Evolutionary conservation across 2,888 invertebrate genomes (phyloP).

Genomic region (Taphrorychus bicolor): DNA sequence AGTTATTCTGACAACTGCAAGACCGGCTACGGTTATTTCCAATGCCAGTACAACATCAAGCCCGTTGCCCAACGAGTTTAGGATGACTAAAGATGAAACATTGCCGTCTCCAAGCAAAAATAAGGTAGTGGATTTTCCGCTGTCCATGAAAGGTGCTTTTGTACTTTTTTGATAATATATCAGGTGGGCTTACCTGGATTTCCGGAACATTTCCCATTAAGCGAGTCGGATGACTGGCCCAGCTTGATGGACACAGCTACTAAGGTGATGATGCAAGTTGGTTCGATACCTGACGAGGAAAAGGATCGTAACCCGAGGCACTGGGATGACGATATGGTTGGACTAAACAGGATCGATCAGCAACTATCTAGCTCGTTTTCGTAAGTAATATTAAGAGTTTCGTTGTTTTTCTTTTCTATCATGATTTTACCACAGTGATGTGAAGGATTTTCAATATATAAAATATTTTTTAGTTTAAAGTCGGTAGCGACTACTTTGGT

Average conservation of each 20-base stretch:
- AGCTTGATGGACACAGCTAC: constrained; percentile 82
- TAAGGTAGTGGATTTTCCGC: too few species aligned
- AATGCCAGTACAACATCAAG: constrained; percentile 68
- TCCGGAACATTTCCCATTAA: constrained; percentile 66
- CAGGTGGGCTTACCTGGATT: constrained; percentile 49
- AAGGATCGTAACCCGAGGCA: constrained; percentile 22
- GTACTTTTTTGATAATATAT: too few species aligned
- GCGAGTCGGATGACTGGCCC: constrained; percentile 79
- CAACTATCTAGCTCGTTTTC: constrained; percentile 39
- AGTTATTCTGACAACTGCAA: constrained; percentile 70
- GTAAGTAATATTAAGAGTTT: constrained; percentile 35
- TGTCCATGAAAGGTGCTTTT: too few species aligned
- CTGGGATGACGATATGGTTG: constrained; percentile 38
- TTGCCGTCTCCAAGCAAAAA: constrained; percentile 41
- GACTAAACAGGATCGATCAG: constrained; percentile 38
- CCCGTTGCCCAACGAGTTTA: constrained; percentile 65
- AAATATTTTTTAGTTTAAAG: neutral
- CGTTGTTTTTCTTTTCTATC: neutral
- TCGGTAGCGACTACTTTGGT: too few species aligned
- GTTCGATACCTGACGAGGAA: constrained; percentile 34
- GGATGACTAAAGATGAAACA: constrained; percentile 64
- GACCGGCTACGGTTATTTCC: constrained; percentile 71
- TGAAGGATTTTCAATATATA: neutral
- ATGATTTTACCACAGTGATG: neutral
- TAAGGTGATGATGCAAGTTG: constrained; percentile 60